Conservation (phyloP, 2,888 invertebrate genomes). For the Cheilosia urbana region DNA sequence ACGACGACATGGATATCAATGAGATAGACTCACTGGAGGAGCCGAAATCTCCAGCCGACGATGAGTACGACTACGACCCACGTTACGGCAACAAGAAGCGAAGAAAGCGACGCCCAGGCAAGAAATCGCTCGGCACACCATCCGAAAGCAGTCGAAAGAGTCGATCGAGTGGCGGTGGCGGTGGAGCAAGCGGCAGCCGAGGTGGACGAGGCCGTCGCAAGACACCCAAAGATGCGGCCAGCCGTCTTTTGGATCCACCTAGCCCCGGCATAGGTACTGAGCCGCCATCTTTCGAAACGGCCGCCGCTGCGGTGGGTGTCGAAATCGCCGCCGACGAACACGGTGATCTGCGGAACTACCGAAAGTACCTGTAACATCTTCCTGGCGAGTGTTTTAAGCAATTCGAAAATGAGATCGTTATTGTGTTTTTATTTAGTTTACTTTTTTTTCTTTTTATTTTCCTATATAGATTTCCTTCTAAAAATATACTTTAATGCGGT, state of each 20-base stretch:
- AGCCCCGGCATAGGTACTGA: slow-evolving; percentile 82
- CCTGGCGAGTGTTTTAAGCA: slow-evolving; percentile 61
- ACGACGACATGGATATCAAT: slow-evolving; percentile 94
- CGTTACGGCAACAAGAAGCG: slow-evolving; percentile 84
- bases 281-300: slow-evolving; percentile 83
- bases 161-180: slow-evolving; percentile 76
- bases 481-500: slow-evolving; percentile 58
- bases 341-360: slow-evolving; percentile 82
- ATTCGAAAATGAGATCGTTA: slow-evolving; percentile 44
- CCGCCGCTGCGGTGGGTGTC: slow-evolving; percentile 82
- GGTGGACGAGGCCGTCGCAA: slow-evolving; percentile 81
- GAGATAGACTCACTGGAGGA: slow-evolving; percentile 96
- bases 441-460: slow-evolving; percentile 25
- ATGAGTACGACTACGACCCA: slow-evolving; percentile 95
- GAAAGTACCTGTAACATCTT: slow-evolving; percentile 83
- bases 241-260: slow-evolving; percentile 79
- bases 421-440: slow-evolving; percentile 50
- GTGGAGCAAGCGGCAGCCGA: slow-evolving; percentile 78
- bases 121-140: slow-evolving; percentile 78
- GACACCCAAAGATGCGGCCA: slow-evolving; percentile 76
- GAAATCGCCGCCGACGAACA: slow-evolving; percentile 79
- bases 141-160: slow-evolving; percentile 68
- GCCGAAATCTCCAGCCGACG: slow-evolving; percentile 95
- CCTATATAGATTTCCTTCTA: slow-evolving; percentile 27
- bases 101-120: slow-evolving; percentile 82